phyloP scores from a whole-genome alignment of 2,888 invertebrate species.

The Anthrax anthrax region DNA sequence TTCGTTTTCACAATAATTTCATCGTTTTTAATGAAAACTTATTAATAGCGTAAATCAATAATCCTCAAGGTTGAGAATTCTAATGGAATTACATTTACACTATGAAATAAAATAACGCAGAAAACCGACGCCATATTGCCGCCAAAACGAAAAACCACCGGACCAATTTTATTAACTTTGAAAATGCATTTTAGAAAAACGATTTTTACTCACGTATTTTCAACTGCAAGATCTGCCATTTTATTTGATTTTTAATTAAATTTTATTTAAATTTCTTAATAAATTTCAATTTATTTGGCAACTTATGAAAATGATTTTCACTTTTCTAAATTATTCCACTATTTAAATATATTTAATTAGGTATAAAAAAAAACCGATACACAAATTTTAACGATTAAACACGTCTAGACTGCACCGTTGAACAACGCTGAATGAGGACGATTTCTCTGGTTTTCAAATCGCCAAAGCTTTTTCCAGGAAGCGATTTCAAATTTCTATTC shows the following conservation, averaged over 20 bases:
- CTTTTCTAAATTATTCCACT: neutral
- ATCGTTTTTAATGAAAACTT: neutral
- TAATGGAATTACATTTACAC: too few species aligned
- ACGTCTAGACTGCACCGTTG: conserved; percentile 26
- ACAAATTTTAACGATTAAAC: conserved; percentile 8
- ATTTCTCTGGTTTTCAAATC: conserved; percentile 15
- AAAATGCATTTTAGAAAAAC: neutral
- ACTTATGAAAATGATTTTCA: neutral
- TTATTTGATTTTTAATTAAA: conserved; percentile 18
- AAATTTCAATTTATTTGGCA: neutral
- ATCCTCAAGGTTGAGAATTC: neutral
- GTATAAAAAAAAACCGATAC: neutral
- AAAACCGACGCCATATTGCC: conserved; percentile 20
- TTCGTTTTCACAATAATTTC: neutral
- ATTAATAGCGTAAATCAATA: neutral
- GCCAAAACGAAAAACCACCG: conserved; percentile 14
- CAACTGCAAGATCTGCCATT: conserved; percentile 36
- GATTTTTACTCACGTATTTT: conserved; percentile 32
- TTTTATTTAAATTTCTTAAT: conserved; percentile 5
- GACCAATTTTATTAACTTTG: neutral
- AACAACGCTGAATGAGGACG: conserved; percentile 33
- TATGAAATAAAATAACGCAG: conserved; percentile 2
- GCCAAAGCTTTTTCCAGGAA: conserved; percentile 10
- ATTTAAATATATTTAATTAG: too few species aligned
- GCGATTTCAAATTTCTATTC: too few species aligned